Evolutionary conservation across 1,140 invertebrate species (phyloP).

Genomic region (Philopotamus ludificatus): DNA sequence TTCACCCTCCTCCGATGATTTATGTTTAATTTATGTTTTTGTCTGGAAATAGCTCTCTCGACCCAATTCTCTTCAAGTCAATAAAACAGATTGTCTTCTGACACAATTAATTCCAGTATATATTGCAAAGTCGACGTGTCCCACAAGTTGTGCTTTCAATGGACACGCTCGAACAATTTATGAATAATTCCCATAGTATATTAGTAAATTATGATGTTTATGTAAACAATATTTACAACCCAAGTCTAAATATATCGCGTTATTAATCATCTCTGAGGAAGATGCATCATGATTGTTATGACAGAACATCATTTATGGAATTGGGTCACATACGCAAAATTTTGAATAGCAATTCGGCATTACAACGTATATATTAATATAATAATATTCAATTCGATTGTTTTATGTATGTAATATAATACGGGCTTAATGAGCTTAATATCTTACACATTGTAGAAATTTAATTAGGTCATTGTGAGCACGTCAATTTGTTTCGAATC

Average conservation of each 20-base stretch:
- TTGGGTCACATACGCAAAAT: constrained; percentile 12
- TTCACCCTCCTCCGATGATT: constrained; percentile 1
- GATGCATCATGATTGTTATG: not conserved
- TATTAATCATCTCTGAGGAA: constrained; percentile 16
- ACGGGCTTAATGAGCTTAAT: too few species aligned
- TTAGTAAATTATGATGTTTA: too few species aligned
- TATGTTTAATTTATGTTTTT: constrained; percentile 25
- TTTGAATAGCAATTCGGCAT: too few species aligned
- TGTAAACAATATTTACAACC: not conserved
- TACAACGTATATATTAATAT: too few species aligned
- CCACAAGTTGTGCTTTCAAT: not conserved
- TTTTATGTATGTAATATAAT: too few species aligned
- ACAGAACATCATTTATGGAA: constrained; percentile 10
- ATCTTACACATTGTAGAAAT: too few species aligned
- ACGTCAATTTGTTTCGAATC: too few species aligned
- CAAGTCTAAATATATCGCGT: not conserved
- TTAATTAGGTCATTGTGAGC: too few species aligned
- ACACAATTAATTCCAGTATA: constrained; percentile 22
- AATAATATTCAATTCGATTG: too few species aligned
- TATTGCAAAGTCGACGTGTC: constrained; percentile 1
- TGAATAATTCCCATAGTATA: too few species aligned
- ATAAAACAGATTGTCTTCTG: constrained; percentile 35
- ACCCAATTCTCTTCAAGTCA: constrained; percentile 29
- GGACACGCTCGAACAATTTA: not conserved
- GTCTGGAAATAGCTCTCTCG: constrained; percentile 47